Percentiles rank a stretch among this genome's conserved stretches.
These are phyloP conservation scores for Xenops minutus DNA, from an alignment of 2,797 vertebrate genomes.

Conservation along the genomic window DNA sequence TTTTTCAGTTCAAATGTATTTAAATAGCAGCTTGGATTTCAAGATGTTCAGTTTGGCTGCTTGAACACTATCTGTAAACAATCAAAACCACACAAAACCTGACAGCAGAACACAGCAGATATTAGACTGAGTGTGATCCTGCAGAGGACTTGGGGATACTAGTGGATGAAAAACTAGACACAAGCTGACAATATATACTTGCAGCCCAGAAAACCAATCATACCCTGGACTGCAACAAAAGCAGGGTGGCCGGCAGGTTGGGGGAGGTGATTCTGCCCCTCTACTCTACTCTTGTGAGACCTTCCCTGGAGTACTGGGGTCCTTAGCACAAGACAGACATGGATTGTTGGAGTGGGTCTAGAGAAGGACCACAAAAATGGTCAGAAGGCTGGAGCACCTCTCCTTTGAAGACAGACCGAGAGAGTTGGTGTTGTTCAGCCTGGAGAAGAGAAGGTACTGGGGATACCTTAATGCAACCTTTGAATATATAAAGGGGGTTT, in stretches of 20 bases:
- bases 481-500: neutral
- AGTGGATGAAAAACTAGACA: neutral
- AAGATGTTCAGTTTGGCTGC: neutral
- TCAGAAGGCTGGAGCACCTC: neutral
- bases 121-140: neutral
- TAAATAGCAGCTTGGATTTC: neutral
- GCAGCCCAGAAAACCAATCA: neutral
- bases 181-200: neutral
- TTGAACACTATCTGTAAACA: neutral
- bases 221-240: neutral
- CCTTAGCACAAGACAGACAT: neutral
- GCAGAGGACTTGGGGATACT: neutral
- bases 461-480: neutral
- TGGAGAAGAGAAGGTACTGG: neutral
- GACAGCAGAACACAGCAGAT: neutral
- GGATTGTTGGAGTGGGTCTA: neutral
- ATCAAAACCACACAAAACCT: neutral
- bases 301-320: neutral
- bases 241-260: neutral
- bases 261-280: neutral
- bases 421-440: neutral
- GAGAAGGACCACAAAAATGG: neutral
- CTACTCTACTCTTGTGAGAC: neutral
- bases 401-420: neutral
- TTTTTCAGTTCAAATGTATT: neutral